A percentile compares a stretch with the other conserved stretches of the same genome.
These are phyloP conservation scores for Staurois parvus DNA, from an alignment of 2,797 vertebrate species.

Conservation along the genomic window DNA sequence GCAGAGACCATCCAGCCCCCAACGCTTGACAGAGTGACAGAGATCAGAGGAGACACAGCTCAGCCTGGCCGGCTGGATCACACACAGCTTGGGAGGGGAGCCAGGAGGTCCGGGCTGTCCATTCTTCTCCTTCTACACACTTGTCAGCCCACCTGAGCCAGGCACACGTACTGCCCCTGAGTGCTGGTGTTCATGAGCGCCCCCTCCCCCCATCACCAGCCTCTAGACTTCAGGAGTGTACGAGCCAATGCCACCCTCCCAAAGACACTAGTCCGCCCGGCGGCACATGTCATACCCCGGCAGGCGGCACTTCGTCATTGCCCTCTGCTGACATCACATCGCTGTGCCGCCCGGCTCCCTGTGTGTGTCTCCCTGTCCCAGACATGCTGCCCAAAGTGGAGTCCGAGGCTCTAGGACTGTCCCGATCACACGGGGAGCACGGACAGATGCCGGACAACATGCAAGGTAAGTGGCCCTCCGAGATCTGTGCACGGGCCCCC, in stretches of 20 bases:
- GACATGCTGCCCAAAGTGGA: conserved; percentile 99
- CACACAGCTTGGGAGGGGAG: conserved; percentile 35
- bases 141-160: background rate
- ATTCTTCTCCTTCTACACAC: background rate
- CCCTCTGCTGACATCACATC: background rate
- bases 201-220: background rate
- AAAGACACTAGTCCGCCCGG: background rate
- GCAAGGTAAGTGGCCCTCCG: conserved; percentile 85
- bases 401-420: conserved; percentile 92
- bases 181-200: background rate
- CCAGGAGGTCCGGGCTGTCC: conserved; percentile 37
- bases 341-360: background rate
- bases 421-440: conserved; percentile 95
- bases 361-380: conserved; percentile 77
- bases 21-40: conserved; percentile 14
- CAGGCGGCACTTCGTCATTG: background rate
- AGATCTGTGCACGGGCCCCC: too few species aligned
- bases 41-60: conserved; percentile 15
- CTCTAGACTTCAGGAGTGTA: too few species aligned
- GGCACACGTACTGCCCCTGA: background rate
- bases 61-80: conserved; percentile 30
- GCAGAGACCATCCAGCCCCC: conserved; percentile 5
- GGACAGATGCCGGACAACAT: conserved; percentile 95
- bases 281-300: background rate
- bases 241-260: background rate